phyloP scores from a whole-genome alignment of 2,888 invertebrate species.

The Plagodis pulveraria region DNA sequence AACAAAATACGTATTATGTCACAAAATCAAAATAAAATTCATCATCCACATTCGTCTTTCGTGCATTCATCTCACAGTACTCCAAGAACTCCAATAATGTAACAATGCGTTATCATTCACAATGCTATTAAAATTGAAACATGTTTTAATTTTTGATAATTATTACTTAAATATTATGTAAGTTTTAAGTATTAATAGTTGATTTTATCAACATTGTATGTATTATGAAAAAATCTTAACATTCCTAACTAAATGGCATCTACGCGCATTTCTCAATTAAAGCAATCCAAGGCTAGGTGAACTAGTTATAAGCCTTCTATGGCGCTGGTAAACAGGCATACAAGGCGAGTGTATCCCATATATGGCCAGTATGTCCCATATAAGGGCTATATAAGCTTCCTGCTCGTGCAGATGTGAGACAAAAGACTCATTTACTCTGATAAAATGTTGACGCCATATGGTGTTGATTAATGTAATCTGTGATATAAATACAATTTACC shows the following conservation, averaged over 20 bases:
- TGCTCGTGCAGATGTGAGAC: constrained; percentile 21
- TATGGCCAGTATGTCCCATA: constrained; percentile 23
- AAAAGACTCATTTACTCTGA: constrained; percentile 23
- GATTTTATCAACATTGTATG: too few relatives aligned
- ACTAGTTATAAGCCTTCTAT: constrained; percentile 33
- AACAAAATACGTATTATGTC: too few relatives aligned
- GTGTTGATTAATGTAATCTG: neutral
- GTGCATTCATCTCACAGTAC: too few relatives aligned
- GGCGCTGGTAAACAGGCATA: constrained; percentile 17
- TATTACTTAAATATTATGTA: too few relatives aligned
- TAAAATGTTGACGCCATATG: constrained; percentile 20
- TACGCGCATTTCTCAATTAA: constrained; percentile 10
- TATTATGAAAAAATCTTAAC: neutral
- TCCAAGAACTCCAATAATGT: too few relatives aligned
- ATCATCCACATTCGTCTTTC: too few relatives aligned
- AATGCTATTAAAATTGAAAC: too few relatives aligned
- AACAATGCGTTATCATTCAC: too few relatives aligned
- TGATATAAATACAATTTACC: neutral
- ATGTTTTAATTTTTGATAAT: too few relatives aligned
- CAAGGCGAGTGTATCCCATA: constrained; percentile 10
- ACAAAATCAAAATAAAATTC: too few relatives aligned
- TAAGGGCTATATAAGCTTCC: constrained; percentile 37
- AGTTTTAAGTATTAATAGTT: too few relatives aligned
- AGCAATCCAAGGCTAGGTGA: constrained; percentile 19
- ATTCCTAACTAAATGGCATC: constrained; percentile 17